A percentile compares a stretch with the other conserved stretches of the same genome.
Evolutionary conservation across 2,888 invertebrate genomes (phyloP).

Genomic region (Eupithecia tripunctaria): DNA sequence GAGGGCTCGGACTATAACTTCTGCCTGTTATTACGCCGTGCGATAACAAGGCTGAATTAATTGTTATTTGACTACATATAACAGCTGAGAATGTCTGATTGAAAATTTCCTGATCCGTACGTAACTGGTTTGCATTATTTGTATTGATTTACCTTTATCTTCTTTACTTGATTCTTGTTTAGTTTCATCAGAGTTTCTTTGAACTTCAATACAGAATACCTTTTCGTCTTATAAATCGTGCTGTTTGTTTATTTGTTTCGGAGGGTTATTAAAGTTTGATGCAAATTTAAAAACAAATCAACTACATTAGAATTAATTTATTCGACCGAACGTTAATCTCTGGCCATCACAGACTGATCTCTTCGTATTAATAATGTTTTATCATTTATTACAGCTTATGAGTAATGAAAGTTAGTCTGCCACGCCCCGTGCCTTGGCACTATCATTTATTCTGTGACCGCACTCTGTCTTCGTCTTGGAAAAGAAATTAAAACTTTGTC

Average conservation of each 20-base stretch:
- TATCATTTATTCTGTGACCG: conserved; percentile 40
- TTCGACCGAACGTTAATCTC: conserved; percentile 72
- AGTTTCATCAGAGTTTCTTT: neutral
- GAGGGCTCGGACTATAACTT: conserved; percentile 73
- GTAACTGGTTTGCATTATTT: conserved; percentile 12
- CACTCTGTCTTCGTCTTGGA: conserved; percentile 81
- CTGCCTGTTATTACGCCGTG: conserved; percentile 76
- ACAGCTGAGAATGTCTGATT: conserved; percentile 36
- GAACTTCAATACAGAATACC: neutral
- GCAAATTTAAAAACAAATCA: conserved; percentile 53
- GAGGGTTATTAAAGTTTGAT: conserved; percentile 14
- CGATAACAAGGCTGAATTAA: conserved; percentile 67
- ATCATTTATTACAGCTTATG: conserved; percentile 82
- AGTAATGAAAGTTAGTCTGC: conserved; percentile 82
- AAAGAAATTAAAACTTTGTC: conserved; percentile 69
- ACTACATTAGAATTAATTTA: conserved; percentile 81
- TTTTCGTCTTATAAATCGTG: neutral
- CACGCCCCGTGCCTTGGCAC: conserved; percentile 77
- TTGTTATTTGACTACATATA: conserved; percentile 58
- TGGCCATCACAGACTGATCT: conserved; percentile 77
- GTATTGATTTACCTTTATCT: neutral
- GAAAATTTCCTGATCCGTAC: conserved; percentile 21
- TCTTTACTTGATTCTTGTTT: neutral
- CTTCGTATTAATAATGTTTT: conserved; percentile 83
- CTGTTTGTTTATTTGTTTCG: neutral